phyloP scores from a whole-genome alignment of 2,113 vertebrate genomes.

The Ranitomeya imitator region DNA sequence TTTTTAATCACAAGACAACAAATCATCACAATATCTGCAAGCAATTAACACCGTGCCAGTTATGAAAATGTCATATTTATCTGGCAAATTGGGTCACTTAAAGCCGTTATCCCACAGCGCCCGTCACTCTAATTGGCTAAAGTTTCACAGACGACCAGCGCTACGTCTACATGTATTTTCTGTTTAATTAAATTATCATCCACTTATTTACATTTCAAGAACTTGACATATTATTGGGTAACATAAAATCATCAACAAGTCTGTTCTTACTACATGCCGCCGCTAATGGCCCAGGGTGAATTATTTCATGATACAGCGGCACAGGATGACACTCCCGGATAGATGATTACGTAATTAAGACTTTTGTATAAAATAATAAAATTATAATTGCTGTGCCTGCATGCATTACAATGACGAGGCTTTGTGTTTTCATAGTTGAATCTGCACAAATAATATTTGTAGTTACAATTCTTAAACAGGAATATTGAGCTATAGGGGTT shows the following conservation, averaged over 20 bases:
- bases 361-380: neutral
- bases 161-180: conserved; percentile 26
- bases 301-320: neutral
- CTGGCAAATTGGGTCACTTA: conserved; percentile 33
- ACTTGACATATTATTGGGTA: conserved; percentile 13
- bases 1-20: conserved; percentile 36
- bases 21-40: conserved; percentile 29
- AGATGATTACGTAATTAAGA: neutral
- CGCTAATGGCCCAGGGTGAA: neutral
- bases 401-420: neutral
- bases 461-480: neutral
- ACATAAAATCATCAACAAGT: neutral
- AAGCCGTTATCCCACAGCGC: conserved; percentile 30
- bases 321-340: neutral
- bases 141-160: conserved; percentile 8
- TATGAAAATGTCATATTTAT: conserved; percentile 33
- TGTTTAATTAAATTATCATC: conserved; percentile 27
- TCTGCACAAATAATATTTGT: neutral
- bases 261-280: neutral
- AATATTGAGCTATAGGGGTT: no score
- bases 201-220: neutral
- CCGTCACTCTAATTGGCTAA: conserved; percentile 29
- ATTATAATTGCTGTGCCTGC: neutral
- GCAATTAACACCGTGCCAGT: conserved; percentile 27
- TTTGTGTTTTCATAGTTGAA: neutral